Evolutionary conservation across 2,797 vertebrate species (phyloP).

Genomic region (Paedocypris micromegethes): DNA sequence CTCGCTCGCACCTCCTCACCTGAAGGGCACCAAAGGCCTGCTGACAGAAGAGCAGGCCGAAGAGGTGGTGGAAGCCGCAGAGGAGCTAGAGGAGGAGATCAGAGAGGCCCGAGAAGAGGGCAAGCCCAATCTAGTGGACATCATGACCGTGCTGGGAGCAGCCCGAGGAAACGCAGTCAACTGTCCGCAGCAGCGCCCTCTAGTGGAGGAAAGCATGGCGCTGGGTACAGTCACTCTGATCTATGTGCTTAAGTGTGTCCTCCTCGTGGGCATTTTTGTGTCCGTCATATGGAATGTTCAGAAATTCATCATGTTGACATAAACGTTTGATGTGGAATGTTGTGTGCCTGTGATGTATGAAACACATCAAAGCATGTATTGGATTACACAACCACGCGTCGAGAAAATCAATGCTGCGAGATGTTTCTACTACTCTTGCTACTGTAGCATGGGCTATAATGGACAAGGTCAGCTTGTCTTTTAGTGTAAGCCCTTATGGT

Average conservation of each 20-base stretch:
- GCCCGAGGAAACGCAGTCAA: constrained; percentile 71
- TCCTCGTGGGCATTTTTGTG: constrained; percentile 63
- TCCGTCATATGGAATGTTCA: constrained; percentile 76
- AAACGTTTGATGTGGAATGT: background rate
- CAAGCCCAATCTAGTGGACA: constrained; percentile 85
- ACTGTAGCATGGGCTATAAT: no score
- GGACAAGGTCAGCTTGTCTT: no score
- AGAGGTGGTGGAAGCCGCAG: constrained; percentile 63
- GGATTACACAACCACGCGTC: background rate
- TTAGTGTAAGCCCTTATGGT: no score
- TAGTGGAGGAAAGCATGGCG: constrained; percentile 73
- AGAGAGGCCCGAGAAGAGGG: constrained; percentile 71
- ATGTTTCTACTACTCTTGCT: no score
- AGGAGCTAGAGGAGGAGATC: constrained; percentile 69
- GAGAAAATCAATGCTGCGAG: no score
- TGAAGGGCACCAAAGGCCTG: constrained; percentile 53
- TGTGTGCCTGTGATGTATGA: background rate
- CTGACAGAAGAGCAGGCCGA: constrained; percentile 68
- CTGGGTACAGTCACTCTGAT: constrained; percentile 74
- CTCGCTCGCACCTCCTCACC: constrained; percentile 70
- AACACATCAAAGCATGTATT: no score
- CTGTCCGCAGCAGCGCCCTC: constrained; percentile 68
- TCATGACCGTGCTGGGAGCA: constrained; percentile 91
- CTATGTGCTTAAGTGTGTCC: constrained; percentile 68
- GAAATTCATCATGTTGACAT: constrained; percentile 62